phyloP scores from a whole-genome alignment of 53 echinoderm and acorn worm species.

The Paracentrotus lividus region DNA sequence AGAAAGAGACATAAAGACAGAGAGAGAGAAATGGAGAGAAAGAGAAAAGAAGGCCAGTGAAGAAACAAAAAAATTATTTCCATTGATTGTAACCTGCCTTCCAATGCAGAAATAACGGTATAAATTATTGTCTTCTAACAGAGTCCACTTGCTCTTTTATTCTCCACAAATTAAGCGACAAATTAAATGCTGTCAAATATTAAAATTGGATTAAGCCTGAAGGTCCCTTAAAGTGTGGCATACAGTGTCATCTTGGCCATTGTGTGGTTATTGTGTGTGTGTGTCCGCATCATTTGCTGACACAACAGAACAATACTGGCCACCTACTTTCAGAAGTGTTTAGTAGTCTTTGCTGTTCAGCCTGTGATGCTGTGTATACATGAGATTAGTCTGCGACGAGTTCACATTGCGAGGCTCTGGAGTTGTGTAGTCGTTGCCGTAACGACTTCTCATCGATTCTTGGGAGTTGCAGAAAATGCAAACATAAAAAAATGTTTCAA shows the following conservation, averaged over 20 bases:
- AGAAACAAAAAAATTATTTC: background rate
- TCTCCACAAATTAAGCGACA: conserved; percentile 24
- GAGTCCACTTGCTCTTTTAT: background rate
- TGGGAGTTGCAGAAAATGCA: too few species aligned
- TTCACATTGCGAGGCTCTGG: background rate
- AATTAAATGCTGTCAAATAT: conserved; percentile 50
- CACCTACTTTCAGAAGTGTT: background rate
- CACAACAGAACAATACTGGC: conserved; percentile 51
- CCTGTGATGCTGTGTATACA: background rate
- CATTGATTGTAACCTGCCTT: background rate
- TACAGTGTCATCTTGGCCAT: conserved; percentile 25
- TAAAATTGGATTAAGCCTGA: conserved; percentile 50
- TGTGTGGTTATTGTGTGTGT: conserved; percentile 52
- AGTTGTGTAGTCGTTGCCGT: too few species aligned
- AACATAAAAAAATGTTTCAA: too few species aligned
- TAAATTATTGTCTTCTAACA: background rate
- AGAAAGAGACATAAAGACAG: background rate
- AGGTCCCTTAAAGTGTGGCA: background rate
- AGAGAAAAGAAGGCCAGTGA: background rate
- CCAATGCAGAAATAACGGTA: background rate
- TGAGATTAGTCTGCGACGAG: background rate
- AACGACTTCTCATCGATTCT: too few species aligned
- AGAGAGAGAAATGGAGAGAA: background rate
- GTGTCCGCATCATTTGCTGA: conserved; percentile 47
- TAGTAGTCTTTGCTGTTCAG: background rate